Conservation (phyloP, 1,140 invertebrate species). For the Lineus longissimus region DNA sequence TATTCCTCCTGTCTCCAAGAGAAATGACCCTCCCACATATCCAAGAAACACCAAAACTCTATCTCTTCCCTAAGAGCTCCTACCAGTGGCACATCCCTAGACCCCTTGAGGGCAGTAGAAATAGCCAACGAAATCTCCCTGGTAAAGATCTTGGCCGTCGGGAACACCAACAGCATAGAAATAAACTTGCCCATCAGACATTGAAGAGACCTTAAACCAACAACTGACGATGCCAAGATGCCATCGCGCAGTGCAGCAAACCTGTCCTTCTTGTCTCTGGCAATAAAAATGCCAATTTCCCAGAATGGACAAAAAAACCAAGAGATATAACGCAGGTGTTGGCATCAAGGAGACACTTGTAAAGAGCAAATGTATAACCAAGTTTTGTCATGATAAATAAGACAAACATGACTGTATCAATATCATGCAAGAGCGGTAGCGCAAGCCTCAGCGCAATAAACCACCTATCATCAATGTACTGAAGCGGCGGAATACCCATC, state of each 20-base stretch:
- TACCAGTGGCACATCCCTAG: neutral
- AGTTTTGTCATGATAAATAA: neutral
- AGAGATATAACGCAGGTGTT: neutral
- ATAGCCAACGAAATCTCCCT: neutral
- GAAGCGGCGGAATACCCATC: neutral
- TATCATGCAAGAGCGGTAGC: neutral
- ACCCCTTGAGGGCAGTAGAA: neutral
- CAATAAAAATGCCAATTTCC: neutral
- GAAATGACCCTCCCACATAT: neutral
- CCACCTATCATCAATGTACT: constrained; percentile 1
- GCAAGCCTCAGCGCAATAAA: neutral
- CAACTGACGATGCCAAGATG: neutral
- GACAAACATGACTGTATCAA: neutral
- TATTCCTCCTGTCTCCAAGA: neutral
- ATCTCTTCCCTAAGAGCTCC: constrained; percentile 1
- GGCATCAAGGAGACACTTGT: neutral
- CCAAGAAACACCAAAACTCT: neutral
- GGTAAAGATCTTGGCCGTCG: neutral
- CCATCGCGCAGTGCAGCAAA: neutral
- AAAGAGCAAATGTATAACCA: neutral
- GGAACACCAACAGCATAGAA: neutral
- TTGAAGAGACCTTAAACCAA: neutral
- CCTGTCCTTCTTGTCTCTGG: neutral
- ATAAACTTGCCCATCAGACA: neutral
- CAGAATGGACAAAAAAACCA: neutral